A percentile compares a stretch with the other conserved stretches of the same genome.
These are phyloP conservation scores for Xiphophorus couchianus DNA, from an alignment of 2,113 vertebrate genomes.

Conservation along the genomic window DNA sequence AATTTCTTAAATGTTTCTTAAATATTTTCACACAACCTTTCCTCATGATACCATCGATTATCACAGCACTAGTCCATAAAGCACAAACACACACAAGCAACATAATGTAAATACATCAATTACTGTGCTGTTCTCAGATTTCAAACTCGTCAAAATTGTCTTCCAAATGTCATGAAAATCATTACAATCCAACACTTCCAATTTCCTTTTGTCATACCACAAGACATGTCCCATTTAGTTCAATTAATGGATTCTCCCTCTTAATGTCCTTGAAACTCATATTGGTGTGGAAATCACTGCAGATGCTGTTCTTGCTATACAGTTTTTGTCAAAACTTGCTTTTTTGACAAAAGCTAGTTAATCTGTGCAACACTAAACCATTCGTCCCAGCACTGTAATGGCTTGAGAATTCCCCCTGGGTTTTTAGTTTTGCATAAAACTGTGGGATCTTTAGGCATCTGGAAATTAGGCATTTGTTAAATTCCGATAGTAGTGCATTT, in stretches of 20 bases:
- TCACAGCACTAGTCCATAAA: no score
- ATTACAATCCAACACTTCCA: no score
- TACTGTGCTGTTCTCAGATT: no score
- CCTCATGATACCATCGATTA: no score
- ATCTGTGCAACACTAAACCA: not conserved
- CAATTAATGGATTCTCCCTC: not conserved
- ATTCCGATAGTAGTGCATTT: not conserved
- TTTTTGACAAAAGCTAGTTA: not conserved
- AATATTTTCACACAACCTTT: no score
- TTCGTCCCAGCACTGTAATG: not conserved
- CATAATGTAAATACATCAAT: no score
- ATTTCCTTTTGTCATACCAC: no score
- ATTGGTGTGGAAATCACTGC: not conserved
- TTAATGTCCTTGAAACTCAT: not conserved
- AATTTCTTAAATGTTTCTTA: no score
- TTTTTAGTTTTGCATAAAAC: not conserved
- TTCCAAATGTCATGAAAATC: no score
- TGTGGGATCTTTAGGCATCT: not conserved
- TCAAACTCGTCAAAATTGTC: no score
- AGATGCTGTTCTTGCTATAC: not conserved
- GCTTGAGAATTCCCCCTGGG: not conserved
- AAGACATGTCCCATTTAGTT: not conserved
- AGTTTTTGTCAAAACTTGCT: no score
- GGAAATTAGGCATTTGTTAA: not conserved
- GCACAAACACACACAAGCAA: no score